Evolutionary conservation across 2,888 invertebrate genomes (phyloP), one percentile per base, ranked within the genome.

Genomic region (Eurytoma californica): DNA sequence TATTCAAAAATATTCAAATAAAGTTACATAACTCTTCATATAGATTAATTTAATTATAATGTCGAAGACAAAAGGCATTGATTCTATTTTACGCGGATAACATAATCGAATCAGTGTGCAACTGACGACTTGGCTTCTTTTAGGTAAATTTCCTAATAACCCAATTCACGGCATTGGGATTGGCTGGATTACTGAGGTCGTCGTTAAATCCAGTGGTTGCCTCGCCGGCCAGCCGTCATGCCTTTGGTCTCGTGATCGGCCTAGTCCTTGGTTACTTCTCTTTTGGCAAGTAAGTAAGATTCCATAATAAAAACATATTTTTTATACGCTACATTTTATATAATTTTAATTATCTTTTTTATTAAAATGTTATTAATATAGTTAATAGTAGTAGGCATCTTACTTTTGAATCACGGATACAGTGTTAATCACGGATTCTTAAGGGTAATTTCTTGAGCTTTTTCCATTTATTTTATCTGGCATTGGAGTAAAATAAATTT

Each of bases 81-180:
- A 75, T 76, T 72, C 3, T 55, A 74, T 74, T 74, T 67, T 67
- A 72, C 16, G 53, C 20, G 28, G 58, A 60, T 73, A 70, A 57
- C 55, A 73, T 73, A 73, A 79, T 77, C 61, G 61, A 65, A 80
- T 75, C 68, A 75, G 49, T n/a, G 63, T 12, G 57, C 24, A 13
- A 61, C 57, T 73, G 61, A 74, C 18, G 67, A 69, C 18, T 77
- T 80, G 68, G 69, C 63, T 84, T 85, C 84, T 84, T 86, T 76
- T 92, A 97, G 96, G 93, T 96, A 85, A 97, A 97, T 92, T 97
- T 97, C 91, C 92, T 97, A 86, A 91, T 95, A 84, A 95, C 95
- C 89, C 97, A 97, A 93, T 91, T 96, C 88, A 92, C 94, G 86
- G 96, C 97, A 86, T 92, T 97, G 89, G 93, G 94, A 87, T 92